These are phyloP conservation scores for Lycocerus yunnanus DNA, from an alignment of 2,888 invertebrate genomes.

Conservation along the genomic window DNA sequence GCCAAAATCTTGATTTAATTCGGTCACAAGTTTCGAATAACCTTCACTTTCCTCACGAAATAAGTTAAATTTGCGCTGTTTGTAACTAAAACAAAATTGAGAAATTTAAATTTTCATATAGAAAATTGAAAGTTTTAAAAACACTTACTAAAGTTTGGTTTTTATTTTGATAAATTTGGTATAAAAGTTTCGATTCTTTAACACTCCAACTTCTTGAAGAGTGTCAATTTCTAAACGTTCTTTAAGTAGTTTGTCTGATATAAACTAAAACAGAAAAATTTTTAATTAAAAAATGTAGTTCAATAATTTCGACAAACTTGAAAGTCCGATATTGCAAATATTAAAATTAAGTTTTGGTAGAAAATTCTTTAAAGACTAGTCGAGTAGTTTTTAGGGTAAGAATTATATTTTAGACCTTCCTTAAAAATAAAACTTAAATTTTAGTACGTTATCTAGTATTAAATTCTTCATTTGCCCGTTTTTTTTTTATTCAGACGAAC, in stretches of 20 bases:
- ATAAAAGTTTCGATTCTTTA: slow-evolving; percentile 88
- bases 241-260: slow-evolving; percentile 86
- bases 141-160: slow-evolving; percentile 95
- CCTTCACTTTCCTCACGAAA: slow-evolving; percentile 99
- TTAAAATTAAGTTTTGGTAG: no score
- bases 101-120: background rate
- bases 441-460: no score
- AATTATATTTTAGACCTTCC: no score
- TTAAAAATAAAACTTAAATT: no score
- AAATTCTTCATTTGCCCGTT: no score
- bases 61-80: slow-evolving; percentile 98
- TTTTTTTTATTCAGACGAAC: no score
- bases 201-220: slow-evolving; percentile 86
- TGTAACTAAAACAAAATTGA: slow-evolving; percentile 75
- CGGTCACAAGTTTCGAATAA: slow-evolving; percentile 93
- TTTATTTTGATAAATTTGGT: slow-evolving; percentile 97
- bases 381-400: no score
- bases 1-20: slow-evolving; percentile 83
- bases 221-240: slow-evolving; percentile 94
- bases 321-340: no score
- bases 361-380: no score
- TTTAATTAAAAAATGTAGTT: slow-evolving; percentile 1
- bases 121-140: background rate
- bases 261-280: slow-evolving; percentile 55
- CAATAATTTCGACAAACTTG: no score